Percentiles rank a stretch among this genome's conserved stretches.
Conservation (phyloP, 2,113 vertebrate species). For the Gila orcuttii region DNA sequence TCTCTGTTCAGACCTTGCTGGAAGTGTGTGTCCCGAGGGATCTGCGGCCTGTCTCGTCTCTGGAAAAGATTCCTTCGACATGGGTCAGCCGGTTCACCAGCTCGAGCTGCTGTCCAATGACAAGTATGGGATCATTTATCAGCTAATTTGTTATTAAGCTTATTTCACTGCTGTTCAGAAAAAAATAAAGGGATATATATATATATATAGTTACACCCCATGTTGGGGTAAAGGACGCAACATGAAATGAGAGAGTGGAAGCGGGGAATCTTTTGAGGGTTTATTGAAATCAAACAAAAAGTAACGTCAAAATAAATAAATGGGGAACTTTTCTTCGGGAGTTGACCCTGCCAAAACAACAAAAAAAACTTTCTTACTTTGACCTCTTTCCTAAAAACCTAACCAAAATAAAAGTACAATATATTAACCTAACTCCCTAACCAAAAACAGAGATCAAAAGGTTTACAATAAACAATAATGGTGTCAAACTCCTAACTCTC, state of each 20-base stretch:
- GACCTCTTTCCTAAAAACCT: no score
- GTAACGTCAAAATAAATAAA: no score
- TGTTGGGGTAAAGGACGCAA: not conserved
- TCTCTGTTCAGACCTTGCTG: constrained; percentile 61
- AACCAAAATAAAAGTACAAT: no score
- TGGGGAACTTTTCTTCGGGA: not conserved
- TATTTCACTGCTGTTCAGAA: not conserved
- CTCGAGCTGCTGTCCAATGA: constrained; percentile 78
- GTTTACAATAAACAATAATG: no score
- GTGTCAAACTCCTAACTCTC: no score
- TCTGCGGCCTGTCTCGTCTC: constrained; percentile 87
- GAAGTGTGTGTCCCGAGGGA: constrained; percentile 73
- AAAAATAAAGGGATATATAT: no score
- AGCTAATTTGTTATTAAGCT: not conserved
- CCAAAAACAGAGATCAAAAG: no score
- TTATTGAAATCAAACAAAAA: not conserved
- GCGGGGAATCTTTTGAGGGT: not conserved
- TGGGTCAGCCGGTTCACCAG: constrained; percentile 79
- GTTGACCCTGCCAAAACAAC: not conserved
- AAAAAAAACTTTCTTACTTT: no score
- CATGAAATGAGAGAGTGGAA: not conserved
- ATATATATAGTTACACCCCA: no score
- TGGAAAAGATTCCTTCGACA: constrained; percentile 66
- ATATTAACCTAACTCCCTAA: no score
- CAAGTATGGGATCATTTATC: constrained; percentile 73